These are phyloP conservation scores for Callimorpha dominula DNA, from an alignment of 2,888 invertebrate species.

Conservation along the genomic window DNA sequence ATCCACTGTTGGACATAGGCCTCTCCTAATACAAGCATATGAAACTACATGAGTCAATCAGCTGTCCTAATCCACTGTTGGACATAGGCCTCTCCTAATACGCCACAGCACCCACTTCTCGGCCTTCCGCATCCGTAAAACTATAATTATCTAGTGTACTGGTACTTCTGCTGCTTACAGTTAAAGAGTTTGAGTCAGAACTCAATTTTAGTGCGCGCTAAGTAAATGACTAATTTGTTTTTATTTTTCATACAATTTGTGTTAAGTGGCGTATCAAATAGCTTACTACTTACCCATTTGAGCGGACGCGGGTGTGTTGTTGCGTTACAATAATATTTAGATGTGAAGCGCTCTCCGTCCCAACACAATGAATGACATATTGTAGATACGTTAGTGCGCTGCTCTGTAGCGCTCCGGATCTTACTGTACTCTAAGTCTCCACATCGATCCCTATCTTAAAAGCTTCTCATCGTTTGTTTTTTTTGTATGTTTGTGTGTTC, in stretches of 20 bases:
- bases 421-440: slow-evolving; percentile 8
- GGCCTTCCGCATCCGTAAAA: too few species aligned
- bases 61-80: too few species aligned
- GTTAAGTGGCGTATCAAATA: background rate
- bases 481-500: slow-evolving; percentile 30
- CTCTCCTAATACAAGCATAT: too few species aligned
- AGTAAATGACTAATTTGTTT: background rate
- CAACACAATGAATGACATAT: slow-evolving; percentile 14
- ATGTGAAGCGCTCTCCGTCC: slow-evolving; percentile 10
- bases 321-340: slow-evolving; percentile 13
- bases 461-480: slow-evolving; percentile 52
- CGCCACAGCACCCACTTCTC: too few species aligned
- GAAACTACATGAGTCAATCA: too few species aligned
- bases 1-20: too few species aligned
- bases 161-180: background rate
- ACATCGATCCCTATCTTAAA: slow-evolving; percentile 62
- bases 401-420: slow-evolving; percentile 9
- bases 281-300: background rate
- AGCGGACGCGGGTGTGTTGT: background rate
- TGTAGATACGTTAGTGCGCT: background rate
- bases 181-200: background rate
- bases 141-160: too few species aligned
- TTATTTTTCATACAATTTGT: background rate
- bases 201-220: background rate
- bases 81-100: too few species aligned